phyloP scores from a whole-genome alignment of 2,888 invertebrate species.

The Sesamia inferens region DNA sequence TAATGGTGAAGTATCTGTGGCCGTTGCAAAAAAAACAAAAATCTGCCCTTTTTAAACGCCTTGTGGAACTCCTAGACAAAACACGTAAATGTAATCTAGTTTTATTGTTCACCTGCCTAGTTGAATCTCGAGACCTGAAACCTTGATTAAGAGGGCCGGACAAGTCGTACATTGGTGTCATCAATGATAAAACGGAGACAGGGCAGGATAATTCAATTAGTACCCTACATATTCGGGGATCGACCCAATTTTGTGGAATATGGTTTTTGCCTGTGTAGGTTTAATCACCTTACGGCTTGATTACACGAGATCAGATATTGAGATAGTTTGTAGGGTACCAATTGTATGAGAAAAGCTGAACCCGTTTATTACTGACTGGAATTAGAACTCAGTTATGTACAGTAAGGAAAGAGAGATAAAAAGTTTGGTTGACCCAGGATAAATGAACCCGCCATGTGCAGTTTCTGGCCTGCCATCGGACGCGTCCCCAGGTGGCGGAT shows the following conservation, averaged over 20 bases:
- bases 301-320: slow-evolving; percentile 5
- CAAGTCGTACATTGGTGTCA: slow-evolving; percentile 44
- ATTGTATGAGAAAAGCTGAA: slow-evolving; percentile 11
- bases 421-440: too few species aligned
- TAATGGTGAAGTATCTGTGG: too few species aligned
- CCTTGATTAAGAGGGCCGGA: slow-evolving; percentile 16
- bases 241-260: slow-evolving; percentile 1
- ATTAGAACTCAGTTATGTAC: neutral
- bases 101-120: slow-evolving; percentile 16
- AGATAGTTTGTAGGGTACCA: slow-evolving; percentile 17
- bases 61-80: neutral
- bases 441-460: too few species aligned
- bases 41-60: neutral
- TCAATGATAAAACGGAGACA: slow-evolving; percentile 40
- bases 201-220: slow-evolving; percentile 59
- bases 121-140: neutral
- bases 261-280: slow-evolving; percentile 24
- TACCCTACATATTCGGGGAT: slow-evolving; percentile 18
- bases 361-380: neutral
- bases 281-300: slow-evolving; percentile 18
- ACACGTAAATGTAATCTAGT: slow-evolving; percentile 5
- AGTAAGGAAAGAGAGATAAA: neutral
- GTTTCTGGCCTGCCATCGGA: too few species aligned
- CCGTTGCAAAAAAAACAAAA: neutral
- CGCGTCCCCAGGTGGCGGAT: too few species aligned